Percentiles rank a stretch among this genome's conserved stretches.
These are phyloP conservation scores for Ischnus inquisitorius DNA, from an alignment of 2,888 invertebrate species.

Conservation along the genomic window DNA sequence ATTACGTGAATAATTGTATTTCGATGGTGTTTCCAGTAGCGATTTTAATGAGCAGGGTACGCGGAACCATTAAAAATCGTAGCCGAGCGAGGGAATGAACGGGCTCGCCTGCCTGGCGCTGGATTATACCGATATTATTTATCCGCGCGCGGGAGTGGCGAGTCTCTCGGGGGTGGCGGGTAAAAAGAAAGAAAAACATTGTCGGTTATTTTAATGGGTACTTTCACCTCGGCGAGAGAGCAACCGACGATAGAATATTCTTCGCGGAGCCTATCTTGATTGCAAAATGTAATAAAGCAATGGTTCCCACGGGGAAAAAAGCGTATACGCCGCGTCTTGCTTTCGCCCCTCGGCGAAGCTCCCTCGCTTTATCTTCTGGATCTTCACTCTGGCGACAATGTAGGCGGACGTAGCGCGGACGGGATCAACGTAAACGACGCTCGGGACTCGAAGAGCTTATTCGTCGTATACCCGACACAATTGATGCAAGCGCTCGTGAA, in stretches of 20 bases:
- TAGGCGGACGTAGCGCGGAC: background rate
- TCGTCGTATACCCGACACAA: background rate
- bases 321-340: background rate
- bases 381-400: background rate
- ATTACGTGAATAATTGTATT: slow-evolving; percentile 43
- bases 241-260: slow-evolving; percentile 41
- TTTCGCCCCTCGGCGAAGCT: background rate
- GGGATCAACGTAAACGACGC: background rate
- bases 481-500: background rate
- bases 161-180: slow-evolving; percentile 24
- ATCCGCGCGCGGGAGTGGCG: slow-evolving; percentile 31
- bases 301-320: slow-evolving; percentile 25
- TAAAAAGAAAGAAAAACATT: slow-evolving; percentile 16
- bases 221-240: slow-evolving; percentile 15
- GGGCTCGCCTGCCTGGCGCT: background rate
- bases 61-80: slow-evolving; percentile 49
- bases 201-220: slow-evolving; percentile 44
- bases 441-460: background rate
- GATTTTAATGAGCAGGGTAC: slow-evolving; percentile 38
- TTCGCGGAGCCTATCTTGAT: slow-evolving; percentile 36
- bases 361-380: too few relatives aligned
- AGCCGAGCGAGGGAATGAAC: slow-evolving; percentile 4
- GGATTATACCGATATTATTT: slow-evolving; percentile 35
- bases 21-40: slow-evolving; percentile 26
- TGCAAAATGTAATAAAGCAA: slow-evolving; percentile 33